Evolutionary conservation across 2,797 vertebrate genomes (phyloP).

Genomic region (Coendou prehensilis): DNA sequence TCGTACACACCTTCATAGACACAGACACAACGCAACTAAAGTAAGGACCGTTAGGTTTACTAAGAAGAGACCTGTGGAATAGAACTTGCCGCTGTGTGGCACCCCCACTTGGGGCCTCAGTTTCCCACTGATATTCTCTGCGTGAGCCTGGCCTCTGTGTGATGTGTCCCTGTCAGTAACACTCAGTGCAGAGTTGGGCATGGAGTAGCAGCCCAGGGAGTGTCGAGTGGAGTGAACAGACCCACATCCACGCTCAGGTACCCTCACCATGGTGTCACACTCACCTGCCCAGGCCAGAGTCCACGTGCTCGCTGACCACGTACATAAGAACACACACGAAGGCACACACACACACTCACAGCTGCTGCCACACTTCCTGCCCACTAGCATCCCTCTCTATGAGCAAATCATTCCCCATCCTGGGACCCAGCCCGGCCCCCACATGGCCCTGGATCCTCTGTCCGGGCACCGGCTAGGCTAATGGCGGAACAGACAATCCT

Average conservation of each 20-base stretch:
- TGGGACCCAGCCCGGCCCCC: fast-evolving
- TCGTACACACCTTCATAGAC: neutral
- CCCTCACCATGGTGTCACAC: neutral
- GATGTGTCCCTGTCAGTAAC: neutral
- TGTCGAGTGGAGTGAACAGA: neutral
- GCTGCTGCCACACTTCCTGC: neutral
- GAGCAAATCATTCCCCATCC: neutral
- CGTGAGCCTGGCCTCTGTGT: neutral
- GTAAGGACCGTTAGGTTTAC: neutral
- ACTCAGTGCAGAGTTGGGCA: neutral
- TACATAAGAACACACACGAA: neutral
- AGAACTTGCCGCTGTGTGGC: neutral
- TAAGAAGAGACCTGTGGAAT: neutral
- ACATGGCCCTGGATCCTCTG: neutral
- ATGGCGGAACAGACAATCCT: neutral
- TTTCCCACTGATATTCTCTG: neutral
- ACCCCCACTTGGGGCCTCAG: neutral
- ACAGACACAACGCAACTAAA: neutral
- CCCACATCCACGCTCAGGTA: neutral
- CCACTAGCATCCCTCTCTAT: neutral
- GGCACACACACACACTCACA: fast-evolving
- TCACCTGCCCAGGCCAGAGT: neutral
- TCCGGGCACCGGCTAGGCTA: neutral
- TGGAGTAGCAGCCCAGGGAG: fast-evolving
- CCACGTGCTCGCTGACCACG: fast-evolving